Base-by-base conservation (phyloP, 1,140 invertebrate species). In the Drosophila nikananu region DNA sequence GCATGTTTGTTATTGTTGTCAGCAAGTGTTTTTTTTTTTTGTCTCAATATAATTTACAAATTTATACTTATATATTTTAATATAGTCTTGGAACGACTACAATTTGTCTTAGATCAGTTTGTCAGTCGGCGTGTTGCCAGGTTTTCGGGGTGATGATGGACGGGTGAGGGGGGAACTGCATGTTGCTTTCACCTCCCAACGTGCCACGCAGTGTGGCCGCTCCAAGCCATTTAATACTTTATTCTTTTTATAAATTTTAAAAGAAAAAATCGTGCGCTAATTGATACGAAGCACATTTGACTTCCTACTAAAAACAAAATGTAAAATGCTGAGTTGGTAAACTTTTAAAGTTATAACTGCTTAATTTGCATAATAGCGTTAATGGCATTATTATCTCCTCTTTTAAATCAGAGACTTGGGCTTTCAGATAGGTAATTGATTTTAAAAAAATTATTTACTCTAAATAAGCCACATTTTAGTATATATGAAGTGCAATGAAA, bases 171-270 rank as follows among this genome's bases (percentile, higher is more conserved):
- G 35, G 30, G 44, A 52, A 64, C 77, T 72, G 81, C 81, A 83
- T 80, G 81, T 81, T 81, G 68, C 81, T 83, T 61, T 64, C 49
- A 32, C 35, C 37, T 65, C 15, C 52, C 52, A 77, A 73, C 72
- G 70, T 81, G 83, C 65, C 83, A 86, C 83, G 83, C 78, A 59
- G 80, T 25, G 71, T 80, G 82, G 68, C 77, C 65, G 58, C 35
- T 39, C 39, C 5, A 1, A 55, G 21, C 17, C 32, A 37, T 21
- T 55, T 39, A 23, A 6, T 23, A 25, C 27, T 58, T 39, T 15
- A 35, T 23, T 35, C 9, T 52, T 5, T 19, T 52, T 12, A 27
- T n/a, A 4, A 13, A 27, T 37, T 37, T 23, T 12, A 12, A 12
- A 9, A 17, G 6, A 3, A 9, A 12, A n/a, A 55, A 65, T 72